These are phyloP conservation scores for Pempheris klunzingeri DNA, from an alignment of 2,797 vertebrate species.

Conservation along the genomic window DNA sequence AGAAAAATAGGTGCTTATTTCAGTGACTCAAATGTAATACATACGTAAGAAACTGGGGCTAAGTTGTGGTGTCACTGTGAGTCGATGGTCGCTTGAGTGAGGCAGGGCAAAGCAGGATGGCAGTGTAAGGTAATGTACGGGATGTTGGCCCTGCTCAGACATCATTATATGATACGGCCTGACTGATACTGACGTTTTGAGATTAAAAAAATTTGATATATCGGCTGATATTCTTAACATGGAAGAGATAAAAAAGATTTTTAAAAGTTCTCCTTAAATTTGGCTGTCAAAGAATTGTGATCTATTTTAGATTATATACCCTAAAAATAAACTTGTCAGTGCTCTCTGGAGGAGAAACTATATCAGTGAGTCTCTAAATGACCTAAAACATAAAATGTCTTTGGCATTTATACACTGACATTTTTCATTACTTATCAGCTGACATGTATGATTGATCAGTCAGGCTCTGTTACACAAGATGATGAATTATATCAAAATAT, in stretches of 20 bases:
- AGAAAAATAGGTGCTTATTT: not conserved
- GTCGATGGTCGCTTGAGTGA: not conserved
- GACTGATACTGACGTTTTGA: not conserved
- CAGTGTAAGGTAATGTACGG: not conserved
- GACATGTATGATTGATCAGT: not conserved
- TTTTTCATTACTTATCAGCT: not conserved
- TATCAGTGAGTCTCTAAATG: not conserved
- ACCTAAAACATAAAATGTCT: not conserved
- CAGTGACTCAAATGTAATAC: not conserved
- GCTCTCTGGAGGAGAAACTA: slow-evolving; percentile 4
- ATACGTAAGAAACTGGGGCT: not conserved
- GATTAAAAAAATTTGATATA: not conserved
- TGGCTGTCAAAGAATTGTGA: not conserved
- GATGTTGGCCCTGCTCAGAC: slow-evolving; percentile 2
- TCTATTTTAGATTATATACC: not conserved
- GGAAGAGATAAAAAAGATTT: not conserved
- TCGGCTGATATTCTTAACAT: not conserved
- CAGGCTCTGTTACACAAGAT: slow-evolving; percentile 15
- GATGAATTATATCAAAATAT: slow-evolving; percentile 1
- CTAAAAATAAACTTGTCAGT: not conserved
- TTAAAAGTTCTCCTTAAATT: not conserved
- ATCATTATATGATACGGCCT: slow-evolving; percentile 12
- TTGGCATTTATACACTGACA: slow-evolving; percentile 29
- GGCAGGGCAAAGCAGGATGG: not conserved
- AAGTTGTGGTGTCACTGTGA: not conserved